Conservation (phyloP, 1,140 invertebrate species). For the Anadara kagoshimensis region DNA sequence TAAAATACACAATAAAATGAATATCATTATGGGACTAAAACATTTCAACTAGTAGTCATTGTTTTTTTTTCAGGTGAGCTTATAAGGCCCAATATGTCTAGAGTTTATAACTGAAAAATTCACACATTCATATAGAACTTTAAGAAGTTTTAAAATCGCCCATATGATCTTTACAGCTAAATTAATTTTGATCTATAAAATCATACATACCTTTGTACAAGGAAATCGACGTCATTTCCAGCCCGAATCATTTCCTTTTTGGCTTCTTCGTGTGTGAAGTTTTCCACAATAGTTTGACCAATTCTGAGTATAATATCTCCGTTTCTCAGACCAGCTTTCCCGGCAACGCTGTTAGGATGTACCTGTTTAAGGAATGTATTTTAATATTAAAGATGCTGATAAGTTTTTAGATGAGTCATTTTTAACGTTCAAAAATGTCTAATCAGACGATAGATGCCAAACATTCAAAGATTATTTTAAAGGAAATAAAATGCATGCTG, state of each 20-base stretch:
- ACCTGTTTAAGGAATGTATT: constrained; percentile 50
- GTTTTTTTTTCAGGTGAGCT: no score
- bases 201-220: constrained; percentile 59
- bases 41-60: no score
- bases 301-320: constrained; percentile 72
- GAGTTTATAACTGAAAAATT: no score
- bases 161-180: no score
- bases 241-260: constrained; percentile 71
- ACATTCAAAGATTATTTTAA: not conserved
- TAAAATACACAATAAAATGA: no score
- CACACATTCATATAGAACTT: no score
- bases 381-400: not conserved
- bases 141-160: no score
- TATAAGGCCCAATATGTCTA: no score
- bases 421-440: not conserved
- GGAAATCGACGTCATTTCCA: constrained; percentile 70
- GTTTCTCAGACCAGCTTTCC: constrained; percentile 60
- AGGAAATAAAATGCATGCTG: not conserved
- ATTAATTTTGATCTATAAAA: no score
- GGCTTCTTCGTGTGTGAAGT: constrained; percentile 67
- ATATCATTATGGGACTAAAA: no score
- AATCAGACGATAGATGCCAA: not conserved
- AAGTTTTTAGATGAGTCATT: not conserved
- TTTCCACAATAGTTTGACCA: constrained; percentile 54
- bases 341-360: constrained; percentile 68